These are phyloP conservation scores for Brachirus orientalis DNA, from an alignment of 2,113 vertebrate genomes.

Conservation along the genomic window DNA sequence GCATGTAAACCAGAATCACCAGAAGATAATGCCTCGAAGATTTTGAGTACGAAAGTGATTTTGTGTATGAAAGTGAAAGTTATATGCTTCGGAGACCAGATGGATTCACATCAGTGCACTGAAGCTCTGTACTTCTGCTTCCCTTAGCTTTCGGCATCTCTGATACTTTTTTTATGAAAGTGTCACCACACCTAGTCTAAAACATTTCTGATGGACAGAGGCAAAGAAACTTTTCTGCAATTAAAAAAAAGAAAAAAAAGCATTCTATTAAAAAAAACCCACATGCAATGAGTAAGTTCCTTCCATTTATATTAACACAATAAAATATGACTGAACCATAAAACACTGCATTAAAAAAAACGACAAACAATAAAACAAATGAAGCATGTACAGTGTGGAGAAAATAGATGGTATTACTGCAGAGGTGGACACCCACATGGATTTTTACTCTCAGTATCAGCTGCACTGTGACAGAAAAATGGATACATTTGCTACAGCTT, in stretches of 20 bases:
- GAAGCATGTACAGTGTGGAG: conserved; percentile 29
- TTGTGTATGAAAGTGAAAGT: no score
- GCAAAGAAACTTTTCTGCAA: conserved; percentile 40
- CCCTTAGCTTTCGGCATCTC: conserved; percentile 21
- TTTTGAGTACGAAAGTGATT: no score
- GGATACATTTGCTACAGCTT: conserved; percentile 23
- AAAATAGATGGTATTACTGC: conserved; percentile 17
- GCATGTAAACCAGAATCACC: conserved; percentile 53
- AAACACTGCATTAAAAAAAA: conserved; percentile 10
- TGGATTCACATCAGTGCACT: conserved; percentile 36
- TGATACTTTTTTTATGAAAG: conserved; percentile 26
- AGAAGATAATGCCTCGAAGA: conserved; percentile 36
- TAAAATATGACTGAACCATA: conserved; percentile 37
- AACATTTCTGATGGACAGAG: conserved; percentile 10
- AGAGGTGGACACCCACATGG: conserved; percentile 14
- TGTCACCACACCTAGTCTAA: conserved; percentile 15
- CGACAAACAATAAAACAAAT: background rate
- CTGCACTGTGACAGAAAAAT: conserved; percentile 3
- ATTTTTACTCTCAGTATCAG: conserved; percentile 21
- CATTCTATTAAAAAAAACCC: conserved; percentile 30
- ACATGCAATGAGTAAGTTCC: conserved; percentile 25
- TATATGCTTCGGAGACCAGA: conserved; percentile 18
- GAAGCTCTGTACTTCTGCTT: conserved; percentile 13
- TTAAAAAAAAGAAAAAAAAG: conserved; percentile 43
- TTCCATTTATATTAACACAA: conserved; percentile 43